Evolutionary conservation across 2,113 vertebrate species (phyloP).

Genomic region (Prinia subflava): DNA sequence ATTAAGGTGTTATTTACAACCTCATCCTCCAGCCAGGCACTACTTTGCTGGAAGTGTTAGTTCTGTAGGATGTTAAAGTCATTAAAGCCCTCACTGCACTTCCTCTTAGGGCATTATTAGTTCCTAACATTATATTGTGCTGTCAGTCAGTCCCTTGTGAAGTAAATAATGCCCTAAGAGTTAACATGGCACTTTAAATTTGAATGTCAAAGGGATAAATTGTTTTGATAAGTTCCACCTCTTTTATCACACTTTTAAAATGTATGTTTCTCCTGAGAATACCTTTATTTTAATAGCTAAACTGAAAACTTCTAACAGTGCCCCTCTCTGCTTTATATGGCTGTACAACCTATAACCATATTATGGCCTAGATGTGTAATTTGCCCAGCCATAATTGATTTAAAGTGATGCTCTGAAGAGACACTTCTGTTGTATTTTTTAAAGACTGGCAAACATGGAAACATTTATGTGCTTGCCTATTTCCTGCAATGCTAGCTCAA

Average conservation of each 20-base stretch:
- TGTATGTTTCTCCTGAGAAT: not conserved
- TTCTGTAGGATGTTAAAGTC: constrained; percentile 58
- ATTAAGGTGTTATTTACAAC: constrained; percentile 58
- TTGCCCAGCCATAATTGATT: not conserved
- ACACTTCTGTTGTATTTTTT: not conserved
- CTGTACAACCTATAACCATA: not conserved
- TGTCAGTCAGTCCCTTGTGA: constrained; percentile 57
- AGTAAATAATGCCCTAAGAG: constrained; percentile 61
- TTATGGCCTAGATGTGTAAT: not conserved
- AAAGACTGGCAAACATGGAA: not conserved
- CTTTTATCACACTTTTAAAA: not conserved
- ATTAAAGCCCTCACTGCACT: constrained; percentile 47
- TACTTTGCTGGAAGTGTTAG: constrained; percentile 47
- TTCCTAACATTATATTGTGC: constrained; percentile 55
- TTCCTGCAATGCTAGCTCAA: not conserved
- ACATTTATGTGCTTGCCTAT: not conserved
- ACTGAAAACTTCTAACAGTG: not conserved
- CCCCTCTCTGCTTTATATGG: not conserved
- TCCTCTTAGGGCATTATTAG: constrained; percentile 65
- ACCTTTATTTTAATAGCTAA: not conserved
- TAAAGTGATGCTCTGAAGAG: not conserved
- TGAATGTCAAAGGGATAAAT: constrained; percentile 51
- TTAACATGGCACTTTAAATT: constrained; percentile 56
- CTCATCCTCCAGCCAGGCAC: constrained; percentile 9
- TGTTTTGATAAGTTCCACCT: constrained; percentile 32